phyloP scores from a whole-genome alignment of 2,113 vertebrate species.

The Calypte anna region DNA sequence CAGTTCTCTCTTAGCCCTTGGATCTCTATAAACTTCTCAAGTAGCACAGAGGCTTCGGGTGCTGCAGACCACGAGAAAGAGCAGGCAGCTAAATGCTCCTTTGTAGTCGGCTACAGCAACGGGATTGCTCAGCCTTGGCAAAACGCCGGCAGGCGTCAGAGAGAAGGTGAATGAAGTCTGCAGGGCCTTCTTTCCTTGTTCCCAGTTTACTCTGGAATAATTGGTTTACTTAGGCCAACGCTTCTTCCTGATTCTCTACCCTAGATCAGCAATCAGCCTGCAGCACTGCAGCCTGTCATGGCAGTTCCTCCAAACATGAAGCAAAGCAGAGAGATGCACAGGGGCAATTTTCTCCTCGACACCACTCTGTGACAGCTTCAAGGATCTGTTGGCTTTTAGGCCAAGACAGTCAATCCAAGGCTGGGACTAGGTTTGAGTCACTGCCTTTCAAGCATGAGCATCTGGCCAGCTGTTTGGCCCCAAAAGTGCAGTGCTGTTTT shows the following conservation, averaged over 20 bases:
- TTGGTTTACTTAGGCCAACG: neutral
- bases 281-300: neutral
- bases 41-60: neutral
- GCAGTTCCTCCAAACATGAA: neutral
- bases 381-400: neutral
- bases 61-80: neutral
- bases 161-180: neutral
- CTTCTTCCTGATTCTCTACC: constrained; percentile 46
- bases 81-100: neutral
- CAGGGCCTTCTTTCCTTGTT: constrained; percentile 37
- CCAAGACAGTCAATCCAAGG: fast-evolving
- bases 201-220: constrained; percentile 7
- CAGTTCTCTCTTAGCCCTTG: neutral
- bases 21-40: neutral
- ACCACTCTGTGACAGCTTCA: neutral
- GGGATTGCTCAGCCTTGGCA: constrained; percentile 16
- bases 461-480: constrained; percentile 7
- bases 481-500: neutral
- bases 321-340: neutral
- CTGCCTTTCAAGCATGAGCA: neutral
- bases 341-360: neutral
- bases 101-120: neutral
- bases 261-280: neutral
- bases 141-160: no score
- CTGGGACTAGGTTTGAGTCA: neutral